Base-by-base conservation (phyloP, 2,113 vertebrate genomes). In the Columba livia region DNA sequence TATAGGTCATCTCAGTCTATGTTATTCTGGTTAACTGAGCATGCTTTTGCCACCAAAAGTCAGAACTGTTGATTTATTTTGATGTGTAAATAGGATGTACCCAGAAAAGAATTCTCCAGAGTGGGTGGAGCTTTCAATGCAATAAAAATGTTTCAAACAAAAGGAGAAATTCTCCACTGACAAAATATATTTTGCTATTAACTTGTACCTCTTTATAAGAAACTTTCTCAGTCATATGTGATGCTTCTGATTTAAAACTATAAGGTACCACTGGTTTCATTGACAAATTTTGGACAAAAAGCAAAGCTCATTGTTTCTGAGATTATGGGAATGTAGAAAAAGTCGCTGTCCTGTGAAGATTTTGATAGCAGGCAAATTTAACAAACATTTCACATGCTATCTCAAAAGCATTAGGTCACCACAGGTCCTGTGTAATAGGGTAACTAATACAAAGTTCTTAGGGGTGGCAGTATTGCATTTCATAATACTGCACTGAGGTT, bases 391-490 rank as follows among this genome's bases (percentile, higher is more conserved):
- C 15, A 69, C 14, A 28, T 28, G 28, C 20, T 28, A 70, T 82
- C 47, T 69, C 53, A 74, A 86, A 86, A 84, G 11, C 11, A 18
- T 36, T 28, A 80, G 38, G 48, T 89, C 31, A 34, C 29, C 20
- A 60, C 28, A 58, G 26, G 32, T 34, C 54, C 67, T 56, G 16
- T 66, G 50, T 47, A 25, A 34, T 44, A 6, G 10, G 9, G 26
- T 48, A 67, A 62, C 36, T 83, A 64, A 62, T 16, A 38, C 12
- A 24, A 62, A 74, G 26, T 82, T 51, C 60, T 93, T 42, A 42
- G n/a, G 78, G 85, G 77, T 91, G 90, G 93, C 79, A 95, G 88
- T 90, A 5, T 88, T 95, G 81, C 75, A 60, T 88, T 83, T 88
- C 51, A 7, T 51, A 93, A 38, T 13, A 10, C 48, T 67, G 47